Base-by-base conservation (phyloP, 2,888 invertebrate species). In the Nasonovia ribisnigri region DNA sequence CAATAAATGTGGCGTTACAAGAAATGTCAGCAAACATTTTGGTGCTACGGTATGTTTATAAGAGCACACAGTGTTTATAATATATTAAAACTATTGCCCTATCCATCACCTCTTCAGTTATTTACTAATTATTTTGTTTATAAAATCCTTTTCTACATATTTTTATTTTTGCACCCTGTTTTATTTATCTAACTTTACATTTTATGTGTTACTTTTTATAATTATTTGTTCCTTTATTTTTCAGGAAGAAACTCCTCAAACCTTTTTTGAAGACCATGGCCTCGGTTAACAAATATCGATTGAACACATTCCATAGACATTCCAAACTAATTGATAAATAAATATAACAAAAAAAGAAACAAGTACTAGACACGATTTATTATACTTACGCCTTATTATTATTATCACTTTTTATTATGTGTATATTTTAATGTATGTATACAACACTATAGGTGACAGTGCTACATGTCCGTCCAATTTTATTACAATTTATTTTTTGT, bases 201-300 rank as follows among this genome's bases (percentile, higher is more conserved):
- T 6, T 54, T 94, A 16, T 46, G 54, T 26, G 26, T 46, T 84
- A 88, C 54, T 88, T 86, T 94, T 94, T 94, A 93, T 94, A 94
- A 95, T 88, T 94, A 54, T 94, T 92, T 77, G 88, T 89, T 94
- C 77, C 86, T 94, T 96, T 96, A 96, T 97, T 96, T 98, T 98
- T 96, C 97, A 99, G 99, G 99, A 99, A 97, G 99, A 99, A 97
- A 99, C 99, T 94, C 99, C 99, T 93, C 99, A 99, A 96, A 99
- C 99, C 95, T 99, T 99, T 97, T 99, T 99, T 96, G 99, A 99
- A 96, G 99, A 99, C 96, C 99, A 99, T 96, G 99, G 99, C 95
- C 97, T 99, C 95, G 99, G 99, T 95, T 99, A 84, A 93, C 84
- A 90, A 90, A 48, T 46, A 67, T 92, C 42, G n/a, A 90, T 60